phyloP scores from a whole-genome alignment of 2,797 vertebrate species.

The Pteropus rufus region DNA sequence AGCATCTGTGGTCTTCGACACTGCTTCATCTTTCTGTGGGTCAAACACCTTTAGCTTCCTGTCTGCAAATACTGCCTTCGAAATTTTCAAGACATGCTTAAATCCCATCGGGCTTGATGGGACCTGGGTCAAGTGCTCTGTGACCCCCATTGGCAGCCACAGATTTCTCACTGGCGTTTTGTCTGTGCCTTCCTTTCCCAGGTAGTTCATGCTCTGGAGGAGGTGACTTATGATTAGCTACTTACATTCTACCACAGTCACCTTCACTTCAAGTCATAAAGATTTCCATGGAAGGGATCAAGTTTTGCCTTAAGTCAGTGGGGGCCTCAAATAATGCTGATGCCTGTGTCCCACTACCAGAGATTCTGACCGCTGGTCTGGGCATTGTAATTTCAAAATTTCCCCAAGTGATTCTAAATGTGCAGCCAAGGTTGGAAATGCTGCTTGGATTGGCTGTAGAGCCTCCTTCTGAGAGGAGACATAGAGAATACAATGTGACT shows the following conservation, averaged over 20 bases:
- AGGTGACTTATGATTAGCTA: background rate
- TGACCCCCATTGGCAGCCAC: fast-evolving
- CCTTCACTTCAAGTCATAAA: background rate
- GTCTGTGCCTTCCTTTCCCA: background rate
- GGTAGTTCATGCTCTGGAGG: background rate
- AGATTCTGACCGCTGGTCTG: background rate
- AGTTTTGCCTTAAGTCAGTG: background rate
- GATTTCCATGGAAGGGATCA: background rate
- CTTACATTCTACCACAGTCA: background rate
- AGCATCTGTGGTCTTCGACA: background rate
- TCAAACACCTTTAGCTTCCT: background rate
- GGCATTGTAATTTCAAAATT: background rate
- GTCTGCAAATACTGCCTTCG: background rate
- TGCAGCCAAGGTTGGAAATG: background rate
- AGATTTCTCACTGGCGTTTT: background rate
- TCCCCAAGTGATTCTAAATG: background rate
- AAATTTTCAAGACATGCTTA: background rate
- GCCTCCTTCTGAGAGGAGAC: background rate
- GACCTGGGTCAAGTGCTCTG: background rate
- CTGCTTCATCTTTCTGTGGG: background rate
- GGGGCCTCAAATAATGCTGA: background rate
- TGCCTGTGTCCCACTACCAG: background rate
- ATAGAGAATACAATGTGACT: fast-evolving
- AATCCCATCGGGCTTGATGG: background rate
- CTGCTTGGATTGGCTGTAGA: background rate